phyloP scores from a whole-genome alignment of 2,113 vertebrate species.

The Callorhinus ursinus region DNA sequence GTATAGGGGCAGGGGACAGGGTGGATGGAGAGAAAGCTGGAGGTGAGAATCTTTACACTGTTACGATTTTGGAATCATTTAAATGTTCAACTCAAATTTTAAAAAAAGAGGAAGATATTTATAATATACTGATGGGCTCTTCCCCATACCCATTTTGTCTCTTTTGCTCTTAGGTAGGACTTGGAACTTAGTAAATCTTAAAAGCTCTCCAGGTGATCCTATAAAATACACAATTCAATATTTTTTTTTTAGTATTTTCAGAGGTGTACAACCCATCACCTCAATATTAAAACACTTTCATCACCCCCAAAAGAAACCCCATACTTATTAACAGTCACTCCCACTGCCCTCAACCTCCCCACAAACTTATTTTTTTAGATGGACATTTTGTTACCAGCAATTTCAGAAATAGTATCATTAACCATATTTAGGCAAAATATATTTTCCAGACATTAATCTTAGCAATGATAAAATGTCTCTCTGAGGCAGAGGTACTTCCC shows the following conservation, averaged over 20 bases:
- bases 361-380: not conserved
- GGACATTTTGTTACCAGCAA: constrained; percentile 4
- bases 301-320: not conserved
- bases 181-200: not conserved
- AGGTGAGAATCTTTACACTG: not conserved
- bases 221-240: not conserved
- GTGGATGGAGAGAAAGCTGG: not conserved
- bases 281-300: constrained; percentile 20
- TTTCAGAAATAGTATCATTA: constrained; percentile 24
- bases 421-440: not conserved
- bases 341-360: not conserved
- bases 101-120: not conserved
- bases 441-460: constrained; percentile 44
- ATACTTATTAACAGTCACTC: not conserved
- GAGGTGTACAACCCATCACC: not conserved
- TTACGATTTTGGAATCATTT: not conserved
- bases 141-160: not conserved
- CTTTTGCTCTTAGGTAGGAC: not conserved
- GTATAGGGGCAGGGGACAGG: not conserved
- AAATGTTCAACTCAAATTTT: not conserved
- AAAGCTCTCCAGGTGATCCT: not conserved
- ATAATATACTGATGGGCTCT: not conserved
- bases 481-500: not conserved
- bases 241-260: constrained; percentile 27
- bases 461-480: not conserved